Evolutionary conservation across 2,888 invertebrate genomes (phyloP).

Genomic region (Pseudoips prasinana): DNA sequence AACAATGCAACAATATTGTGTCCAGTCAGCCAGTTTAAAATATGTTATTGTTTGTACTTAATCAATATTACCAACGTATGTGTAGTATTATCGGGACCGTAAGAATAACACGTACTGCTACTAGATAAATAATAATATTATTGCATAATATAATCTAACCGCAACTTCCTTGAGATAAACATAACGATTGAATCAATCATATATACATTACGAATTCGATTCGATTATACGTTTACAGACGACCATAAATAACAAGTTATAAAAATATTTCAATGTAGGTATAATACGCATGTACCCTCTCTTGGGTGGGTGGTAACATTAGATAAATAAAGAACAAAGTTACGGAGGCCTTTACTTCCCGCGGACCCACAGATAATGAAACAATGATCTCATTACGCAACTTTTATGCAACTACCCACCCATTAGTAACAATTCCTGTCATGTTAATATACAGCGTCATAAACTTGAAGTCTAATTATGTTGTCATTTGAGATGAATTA

Average conservation of each 20-base stretch:
- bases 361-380: slow-evolving; percentile 12
- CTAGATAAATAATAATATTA: slow-evolving; percentile 11
- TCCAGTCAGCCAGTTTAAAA: too few species aligned
- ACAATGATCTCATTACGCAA: slow-evolving; percentile 36
- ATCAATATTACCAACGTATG: too few species aligned
- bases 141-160: slow-evolving; percentile 25
- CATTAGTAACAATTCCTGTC: slow-evolving; percentile 11
- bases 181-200: slow-evolving; percentile 40
- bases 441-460: slow-evolving; percentile 4
- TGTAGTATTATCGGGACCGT: too few species aligned
- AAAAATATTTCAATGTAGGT: slow-evolving; percentile 4
- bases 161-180: slow-evolving; percentile 40
- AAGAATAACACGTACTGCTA: slow-evolving; percentile 4
- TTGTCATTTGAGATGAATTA: slow-evolving; percentile 7
- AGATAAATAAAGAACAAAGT: too few species aligned
- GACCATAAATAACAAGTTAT: slow-evolving; percentile 19
- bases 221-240: slow-evolving; percentile 25
- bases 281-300: slow-evolving; percentile 6
- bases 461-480: slow-evolving; percentile 11
- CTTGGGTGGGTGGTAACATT: neutral
- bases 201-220: slow-evolving; percentile 37
- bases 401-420: slow-evolving; percentile 22
- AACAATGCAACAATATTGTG: too few species aligned
- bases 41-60: too few species aligned
- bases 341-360: too few species aligned